Percentiles rank a stretch among this genome's conserved stretches.
These are phyloP conservation scores for Sisyra terminalis DNA, from an alignment of 2,888 invertebrate species.

Conservation along the genomic window DNA sequence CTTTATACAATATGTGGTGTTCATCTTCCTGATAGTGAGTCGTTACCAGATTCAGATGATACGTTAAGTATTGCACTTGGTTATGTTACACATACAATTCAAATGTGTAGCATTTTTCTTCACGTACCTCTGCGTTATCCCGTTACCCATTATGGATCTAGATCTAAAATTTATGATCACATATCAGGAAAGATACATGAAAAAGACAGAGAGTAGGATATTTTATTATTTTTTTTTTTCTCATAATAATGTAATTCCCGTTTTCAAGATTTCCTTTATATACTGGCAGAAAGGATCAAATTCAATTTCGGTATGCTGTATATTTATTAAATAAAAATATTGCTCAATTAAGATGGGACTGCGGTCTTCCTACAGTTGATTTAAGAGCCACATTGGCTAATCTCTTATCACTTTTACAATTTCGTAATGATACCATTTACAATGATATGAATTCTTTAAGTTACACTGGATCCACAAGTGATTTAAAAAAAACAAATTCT, in stretches of 20 bases:
- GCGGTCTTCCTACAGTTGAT: slow-evolving; percentile 55
- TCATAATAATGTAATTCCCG: slow-evolving; percentile 6
- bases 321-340: slow-evolving; percentile 90
- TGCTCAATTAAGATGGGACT: slow-evolving; percentile 70
- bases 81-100: slow-evolving; percentile 66
- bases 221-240: slow-evolving; percentile 8
- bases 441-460: background rate
- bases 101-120: slow-evolving; percentile 66
- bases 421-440: slow-evolving; percentile 9
- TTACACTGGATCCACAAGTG: background rate
- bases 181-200: slow-evolving; percentile 50
- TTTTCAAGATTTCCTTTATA: slow-evolving; percentile 66
- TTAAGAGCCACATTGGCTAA: slow-evolving; percentile 63
- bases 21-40: slow-evolving; percentile 51
- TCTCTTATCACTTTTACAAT: slow-evolving; percentile 28
- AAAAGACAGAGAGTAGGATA: slow-evolving; percentile 43
- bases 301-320: slow-evolving; percentile 76
- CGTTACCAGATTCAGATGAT: slow-evolving; percentile 40
- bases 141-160: slow-evolving; percentile 63
- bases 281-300: slow-evolving; percentile 58
- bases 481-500: background rate
- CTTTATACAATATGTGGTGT: slow-evolving; percentile 47
- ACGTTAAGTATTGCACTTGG: slow-evolving; percentile 73
- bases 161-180: slow-evolving; percentile 65
- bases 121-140: slow-evolving; percentile 77